phyloP scores from a whole-genome alignment of 2,797 vertebrate genomes.

The Scyliorhinus canicula region DNA sequence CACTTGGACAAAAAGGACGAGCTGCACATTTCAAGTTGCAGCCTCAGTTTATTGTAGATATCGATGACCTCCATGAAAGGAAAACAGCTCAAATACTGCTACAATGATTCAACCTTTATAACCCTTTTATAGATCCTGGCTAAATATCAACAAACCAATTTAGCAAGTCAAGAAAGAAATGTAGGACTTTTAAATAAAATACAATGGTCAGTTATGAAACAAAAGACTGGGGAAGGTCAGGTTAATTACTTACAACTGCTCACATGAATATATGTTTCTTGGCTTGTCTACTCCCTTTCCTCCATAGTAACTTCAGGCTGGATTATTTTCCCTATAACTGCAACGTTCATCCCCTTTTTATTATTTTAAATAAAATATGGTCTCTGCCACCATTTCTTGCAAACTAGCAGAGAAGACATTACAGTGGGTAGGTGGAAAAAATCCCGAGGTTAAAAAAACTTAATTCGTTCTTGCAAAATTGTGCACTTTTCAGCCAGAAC shows the following conservation, averaged over 20 bases:
- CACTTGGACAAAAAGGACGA: not conserved
- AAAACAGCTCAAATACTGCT: not conserved
- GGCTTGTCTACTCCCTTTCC: not conserved
- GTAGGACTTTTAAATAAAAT: not conserved
- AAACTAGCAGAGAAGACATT: not conserved
- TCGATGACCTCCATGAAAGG: not conserved
- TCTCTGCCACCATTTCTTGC: not conserved
- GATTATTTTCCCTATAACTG: not conserved
- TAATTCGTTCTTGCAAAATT: not conserved
- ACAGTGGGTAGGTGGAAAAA: not conserved
- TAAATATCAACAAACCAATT: constrained; percentile 8
- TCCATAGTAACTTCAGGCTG: not conserved
- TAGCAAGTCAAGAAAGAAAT: not conserved
- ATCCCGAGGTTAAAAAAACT: not conserved
- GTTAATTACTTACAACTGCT: not conserved
- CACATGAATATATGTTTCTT: not conserved
- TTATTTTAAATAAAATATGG: not conserved
- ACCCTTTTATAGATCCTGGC: constrained; percentile 2
- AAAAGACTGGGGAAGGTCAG: not conserved
- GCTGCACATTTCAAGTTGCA: not conserved
- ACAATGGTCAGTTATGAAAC: not conserved
- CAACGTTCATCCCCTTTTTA: not conserved
- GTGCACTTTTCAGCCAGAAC: not conserved
- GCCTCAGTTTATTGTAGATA: not conserved
- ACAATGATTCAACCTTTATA: not conserved